Evolutionary conservation across 2,113 vertebrate genomes (phyloP), one percentile per base, ranked within the genome.

Genomic region (Ellobius talpinus): DNA sequence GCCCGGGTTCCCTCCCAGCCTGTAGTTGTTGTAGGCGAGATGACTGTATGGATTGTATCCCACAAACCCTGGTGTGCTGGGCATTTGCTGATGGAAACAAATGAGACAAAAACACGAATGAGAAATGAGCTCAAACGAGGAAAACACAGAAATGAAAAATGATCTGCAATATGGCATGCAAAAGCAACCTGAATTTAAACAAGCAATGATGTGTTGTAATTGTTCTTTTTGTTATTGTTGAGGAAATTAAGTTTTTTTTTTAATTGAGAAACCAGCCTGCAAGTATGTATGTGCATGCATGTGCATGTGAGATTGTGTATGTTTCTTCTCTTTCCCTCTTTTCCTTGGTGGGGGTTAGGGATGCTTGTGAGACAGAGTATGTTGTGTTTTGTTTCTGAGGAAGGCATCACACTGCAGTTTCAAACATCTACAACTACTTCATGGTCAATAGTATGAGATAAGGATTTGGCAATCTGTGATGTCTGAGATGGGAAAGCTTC

Each of bases 21-120:
- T 99, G 99, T 99, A 99, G 99, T 99, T 99, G 99, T 99, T 99
- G 99, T 99, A 99, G 99, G 99, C 99, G 99, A 99, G 99, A 99
- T 99, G 99, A 99, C 99, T 99, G 99, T 99, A 99, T 99, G 99
- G 99, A 99, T 99, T 99, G 99, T 99, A 99, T 99, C 99, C 99
- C 99, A 99, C 99, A 99, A 99, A 99, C 99, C 99, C 99, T 98
- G 99, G 99, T 99, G 99, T 99, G 99, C 99, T 99, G 99, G 99
- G 99, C 99, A 99, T 99, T 99, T 99, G 99, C 99, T 99, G 99
- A 99, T 99, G 99, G 99, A 99, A 99, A 99, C 99, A 99, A 99
- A 99, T 99, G 99, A 99, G 99, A 99, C 99, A 99, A 99, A 99
- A 99, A 99, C 99, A 99, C 99, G 99, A 99, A 99, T 99, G 99